Conservation (phyloP, 2,113 vertebrate genomes). For the Urocynchramus pylzowi region DNA sequence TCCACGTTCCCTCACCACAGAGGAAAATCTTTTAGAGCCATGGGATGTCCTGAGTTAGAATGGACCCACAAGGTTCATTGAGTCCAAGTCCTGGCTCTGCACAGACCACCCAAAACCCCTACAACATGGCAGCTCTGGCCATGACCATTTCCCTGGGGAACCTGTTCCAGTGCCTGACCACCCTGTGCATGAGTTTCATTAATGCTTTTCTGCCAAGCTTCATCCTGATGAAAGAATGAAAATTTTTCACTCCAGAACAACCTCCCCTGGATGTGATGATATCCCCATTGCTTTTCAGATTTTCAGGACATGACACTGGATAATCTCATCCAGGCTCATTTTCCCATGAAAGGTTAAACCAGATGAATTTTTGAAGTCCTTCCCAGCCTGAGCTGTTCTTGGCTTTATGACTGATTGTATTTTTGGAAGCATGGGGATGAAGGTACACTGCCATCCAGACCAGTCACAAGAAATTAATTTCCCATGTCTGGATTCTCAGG, state of each 20-base stretch:
- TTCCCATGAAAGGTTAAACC: neutral
- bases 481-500: neutral
- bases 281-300: neutral
- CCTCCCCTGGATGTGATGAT: neutral
- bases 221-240: neutral
- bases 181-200: neutral
- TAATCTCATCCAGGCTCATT: neutral
- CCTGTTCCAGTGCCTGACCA: neutral
- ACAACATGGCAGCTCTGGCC: neutral
- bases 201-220: neutral
- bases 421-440: neutral
- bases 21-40: neutral
- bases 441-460: neutral
- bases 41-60: neutral
- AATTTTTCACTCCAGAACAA: neutral
- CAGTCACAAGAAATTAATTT: rapidly evolving
- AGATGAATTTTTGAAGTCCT: neutral
- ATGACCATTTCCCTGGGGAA: neutral
- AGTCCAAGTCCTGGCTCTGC: neutral
- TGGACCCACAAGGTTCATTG: neutral
- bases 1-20: rapidly evolving
- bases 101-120: neutral
- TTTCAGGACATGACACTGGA: neutral
- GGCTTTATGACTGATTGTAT: neutral
- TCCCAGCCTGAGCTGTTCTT: neutral